Evolutionary conservation across 2,888 invertebrate species (phyloP).

Genomic region (Stenolophus ochropezus): DNA sequence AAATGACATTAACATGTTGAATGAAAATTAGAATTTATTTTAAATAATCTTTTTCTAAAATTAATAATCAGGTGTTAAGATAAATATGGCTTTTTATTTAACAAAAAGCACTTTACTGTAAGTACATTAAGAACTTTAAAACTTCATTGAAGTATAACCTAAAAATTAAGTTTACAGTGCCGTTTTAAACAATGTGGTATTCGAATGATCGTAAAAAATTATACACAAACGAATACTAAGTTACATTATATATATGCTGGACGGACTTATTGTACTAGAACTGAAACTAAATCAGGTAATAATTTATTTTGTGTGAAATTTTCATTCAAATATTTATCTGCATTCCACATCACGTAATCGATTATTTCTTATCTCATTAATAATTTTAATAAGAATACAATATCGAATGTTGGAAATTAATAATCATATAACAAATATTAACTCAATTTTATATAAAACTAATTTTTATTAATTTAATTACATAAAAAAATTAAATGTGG

Average conservation of each 20-base stretch:
- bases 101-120: slow-evolving; percentile 24
- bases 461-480: too few species aligned
- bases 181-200: not conserved
- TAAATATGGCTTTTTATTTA: slow-evolving; percentile 49
- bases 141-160: slow-evolving; percentile 46
- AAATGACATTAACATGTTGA: not conserved
- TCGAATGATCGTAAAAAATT: not conserved
- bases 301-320: too few species aligned
- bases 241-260: not conserved
- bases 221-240: slow-evolving; percentile 34
- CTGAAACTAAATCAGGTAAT: slow-evolving; percentile 45
- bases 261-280: slow-evolving; percentile 29
- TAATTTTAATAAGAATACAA: too few species aligned
- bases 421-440: too few species aligned
- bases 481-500: too few species aligned
- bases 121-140: not conserved
- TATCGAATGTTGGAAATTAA: too few species aligned
- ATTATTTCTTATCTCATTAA: slow-evolving; percentile 31
- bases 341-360: slow-evolving; percentile 23
- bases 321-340: too few species aligned
- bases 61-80: not conserved
- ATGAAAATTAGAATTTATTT: not conserved
- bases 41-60: not conserved
- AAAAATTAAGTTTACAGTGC: slow-evolving; percentile 50
- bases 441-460: too few species aligned